Evolutionary conservation across 2,797 vertebrate species (phyloP), one percentile per base, ranked within the genome.

Genomic region (Amblyopsis hoosieri): DNA sequence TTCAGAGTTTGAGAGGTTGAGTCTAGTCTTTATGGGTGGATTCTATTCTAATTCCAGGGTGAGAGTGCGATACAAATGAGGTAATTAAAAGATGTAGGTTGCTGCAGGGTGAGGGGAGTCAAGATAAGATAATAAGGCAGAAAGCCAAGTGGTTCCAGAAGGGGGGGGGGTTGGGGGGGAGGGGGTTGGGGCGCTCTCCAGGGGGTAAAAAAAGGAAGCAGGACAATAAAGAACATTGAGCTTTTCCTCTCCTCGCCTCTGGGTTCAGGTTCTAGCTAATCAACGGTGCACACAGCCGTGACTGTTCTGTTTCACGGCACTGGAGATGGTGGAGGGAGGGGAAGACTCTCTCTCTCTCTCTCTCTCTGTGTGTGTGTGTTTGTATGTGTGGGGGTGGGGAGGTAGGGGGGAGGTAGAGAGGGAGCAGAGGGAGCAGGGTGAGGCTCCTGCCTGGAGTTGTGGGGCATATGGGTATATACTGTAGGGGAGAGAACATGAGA

Each of bases 251-350:
- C 69, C 58, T 80, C 78, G 83, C 85, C 84, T 66, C 77, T 50
- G 72, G 87, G 81, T 85, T 88, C 83, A 83, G 81, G 88, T 91
- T 90, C 82, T 83, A 88, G 86, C 87, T 92, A 89, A 91, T 89
- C 88, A 87, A 75, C 80, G 78, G 83, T 89, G 88, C 90, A 91
- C 88, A 90, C 81, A 90, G 84, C 83, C 87, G 82, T 90, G 90
- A 92, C 90, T 90, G 90, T 90, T 90, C 87, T 82, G 85, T 89
- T 89, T 85, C 87, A 89, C 78, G 76, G 84, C 71, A 83, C 79
- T 87, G 86, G 72, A 85, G 77, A 81, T 67, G 67, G 71, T 66
- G 67, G 71, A 63, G 62, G 64, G 57, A 46, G 56, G 64, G 57
- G 51, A 19, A 14, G 4, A 29, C 17, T 29, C 23, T 17, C 17